Evolutionary conservation across 2,797 vertebrate species (phyloP).

Genomic region (Adrianichthys oophorus): DNA sequence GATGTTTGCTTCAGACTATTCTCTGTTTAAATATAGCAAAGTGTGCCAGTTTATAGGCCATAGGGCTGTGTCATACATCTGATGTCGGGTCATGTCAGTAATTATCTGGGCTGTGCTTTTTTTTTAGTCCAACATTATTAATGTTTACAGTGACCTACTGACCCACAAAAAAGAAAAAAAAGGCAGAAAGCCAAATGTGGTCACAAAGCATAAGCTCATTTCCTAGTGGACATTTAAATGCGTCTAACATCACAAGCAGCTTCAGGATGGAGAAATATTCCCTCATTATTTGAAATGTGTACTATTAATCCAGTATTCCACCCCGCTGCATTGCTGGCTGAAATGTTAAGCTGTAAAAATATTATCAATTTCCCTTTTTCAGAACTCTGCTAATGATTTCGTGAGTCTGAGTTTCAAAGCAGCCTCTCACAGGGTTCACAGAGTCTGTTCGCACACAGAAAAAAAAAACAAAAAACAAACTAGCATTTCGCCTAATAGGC

Average conservation of each 20-base stretch:
- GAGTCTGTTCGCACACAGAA: slow-evolving; percentile 64
- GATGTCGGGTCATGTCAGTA: slow-evolving; percentile 47
- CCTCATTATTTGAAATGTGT: slow-evolving; percentile 51
- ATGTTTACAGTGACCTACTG: slow-evolving; percentile 72
- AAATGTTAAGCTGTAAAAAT: slow-evolving; percentile 48
- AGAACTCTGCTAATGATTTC: slow-evolving; percentile 49
- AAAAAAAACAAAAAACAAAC: slow-evolving; percentile 63
- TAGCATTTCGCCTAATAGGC: slow-evolving; percentile 78
- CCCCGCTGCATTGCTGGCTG: slow-evolving; percentile 19
- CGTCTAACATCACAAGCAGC: slow-evolving; percentile 48
- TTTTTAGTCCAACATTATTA: slow-evolving; percentile 53
- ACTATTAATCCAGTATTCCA: slow-evolving; percentile 53
- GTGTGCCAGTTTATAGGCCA: slow-evolving; percentile 58
- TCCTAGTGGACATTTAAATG: slow-evolving; percentile 59
- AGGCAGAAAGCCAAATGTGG: slow-evolving; percentile 65
- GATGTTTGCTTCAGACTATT: slow-evolving; percentile 45
- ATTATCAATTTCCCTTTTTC: slow-evolving; percentile 32
- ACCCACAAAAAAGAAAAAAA: slow-evolving; percentile 66
- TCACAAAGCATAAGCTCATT: slow-evolving; percentile 71
- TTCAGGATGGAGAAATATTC: slow-evolving; percentile 46
- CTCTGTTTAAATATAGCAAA: slow-evolving; percentile 49
- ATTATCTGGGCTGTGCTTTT: slow-evolving; percentile 50
- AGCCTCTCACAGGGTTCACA: slow-evolving; percentile 64
- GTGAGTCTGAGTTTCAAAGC: slow-evolving; percentile 50
- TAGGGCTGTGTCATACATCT: slow-evolving; percentile 41